Evolutionary conservation across 2,113 vertebrate genomes (phyloP).

Genomic region (Sarotherodon lohbergeri): DNA sequence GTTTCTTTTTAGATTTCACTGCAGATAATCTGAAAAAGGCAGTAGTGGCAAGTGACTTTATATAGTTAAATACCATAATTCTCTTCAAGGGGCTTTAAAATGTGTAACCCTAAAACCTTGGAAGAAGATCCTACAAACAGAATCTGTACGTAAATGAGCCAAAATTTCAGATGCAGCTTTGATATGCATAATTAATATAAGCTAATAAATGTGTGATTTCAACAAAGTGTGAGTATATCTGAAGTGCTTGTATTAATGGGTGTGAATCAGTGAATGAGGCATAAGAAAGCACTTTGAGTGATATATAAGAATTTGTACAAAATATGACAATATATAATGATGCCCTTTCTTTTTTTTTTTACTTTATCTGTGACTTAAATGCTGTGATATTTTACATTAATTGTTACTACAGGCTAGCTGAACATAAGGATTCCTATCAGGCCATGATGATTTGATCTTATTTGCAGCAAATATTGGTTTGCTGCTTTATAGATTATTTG

Average conservation of each 20-base stretch:
- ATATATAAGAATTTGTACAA: background rate
- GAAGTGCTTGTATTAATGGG: background rate
- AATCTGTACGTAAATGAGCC: too few species aligned
- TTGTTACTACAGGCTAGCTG: background rate
- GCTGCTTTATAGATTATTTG: background rate
- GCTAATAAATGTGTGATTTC: background rate
- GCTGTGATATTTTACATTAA: background rate
- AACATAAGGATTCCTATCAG: background rate
- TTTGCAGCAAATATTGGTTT: background rate
- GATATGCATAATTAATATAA: background rate
- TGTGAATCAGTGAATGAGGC: background rate
- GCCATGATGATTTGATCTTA: background rate
- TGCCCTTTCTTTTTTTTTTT: background rate
- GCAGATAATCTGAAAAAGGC: too few species aligned
- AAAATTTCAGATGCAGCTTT: background rate
- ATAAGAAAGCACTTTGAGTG: background rate
- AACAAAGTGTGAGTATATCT: background rate
- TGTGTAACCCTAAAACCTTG: too few species aligned
- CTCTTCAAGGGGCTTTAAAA: too few species aligned
- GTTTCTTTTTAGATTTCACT: too few species aligned
- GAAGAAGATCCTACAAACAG: too few species aligned
- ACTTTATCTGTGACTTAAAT: fast-evolving
- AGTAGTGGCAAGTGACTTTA: too few species aligned
- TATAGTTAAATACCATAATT: too few species aligned
- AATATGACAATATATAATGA: background rate